A percentile compares a stretch with the other conserved stretches of the same genome.
phyloP scores from a whole-genome alignment of 2,113 vertebrate species.

The Fulica atra region DNA sequence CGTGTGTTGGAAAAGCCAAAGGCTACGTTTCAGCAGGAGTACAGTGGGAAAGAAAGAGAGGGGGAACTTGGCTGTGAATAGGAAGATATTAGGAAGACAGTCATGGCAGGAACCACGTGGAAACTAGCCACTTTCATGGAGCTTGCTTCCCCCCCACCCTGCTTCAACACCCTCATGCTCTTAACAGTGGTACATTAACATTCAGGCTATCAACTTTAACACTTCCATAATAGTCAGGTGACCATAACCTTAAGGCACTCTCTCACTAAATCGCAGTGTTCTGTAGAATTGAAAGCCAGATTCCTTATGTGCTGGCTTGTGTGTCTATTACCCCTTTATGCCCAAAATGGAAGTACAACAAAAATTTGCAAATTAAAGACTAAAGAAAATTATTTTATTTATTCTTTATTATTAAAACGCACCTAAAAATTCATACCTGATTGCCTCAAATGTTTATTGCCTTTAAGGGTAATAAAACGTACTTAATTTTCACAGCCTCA shows the following conservation, averaged over 20 bases:
- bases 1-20: background rate
- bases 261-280: background rate
- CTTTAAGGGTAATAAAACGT: background rate
- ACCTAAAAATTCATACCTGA: background rate
- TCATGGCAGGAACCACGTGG: background rate
- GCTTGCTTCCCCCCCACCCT: background rate
- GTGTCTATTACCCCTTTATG: background rate
- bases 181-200: background rate
- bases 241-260: background rate
- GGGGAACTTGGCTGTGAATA: background rate
- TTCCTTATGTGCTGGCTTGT: background rate
- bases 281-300: background rate
- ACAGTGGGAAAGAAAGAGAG: background rate
- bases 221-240: background rate
- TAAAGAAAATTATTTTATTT: background rate
- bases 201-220: background rate
- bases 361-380: background rate
- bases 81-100: background rate
- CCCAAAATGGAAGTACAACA: background rate
- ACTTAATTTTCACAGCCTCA: background rate
- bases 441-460: background rate
- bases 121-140: background rate
- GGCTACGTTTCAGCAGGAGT: background rate
- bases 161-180: background rate
- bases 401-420: background rate